A percentile compares a stretch with the other conserved stretches of the same genome.
phyloP scores from a whole-genome alignment of 2,113 vertebrate species.

The Gambusia affinis region DNA sequence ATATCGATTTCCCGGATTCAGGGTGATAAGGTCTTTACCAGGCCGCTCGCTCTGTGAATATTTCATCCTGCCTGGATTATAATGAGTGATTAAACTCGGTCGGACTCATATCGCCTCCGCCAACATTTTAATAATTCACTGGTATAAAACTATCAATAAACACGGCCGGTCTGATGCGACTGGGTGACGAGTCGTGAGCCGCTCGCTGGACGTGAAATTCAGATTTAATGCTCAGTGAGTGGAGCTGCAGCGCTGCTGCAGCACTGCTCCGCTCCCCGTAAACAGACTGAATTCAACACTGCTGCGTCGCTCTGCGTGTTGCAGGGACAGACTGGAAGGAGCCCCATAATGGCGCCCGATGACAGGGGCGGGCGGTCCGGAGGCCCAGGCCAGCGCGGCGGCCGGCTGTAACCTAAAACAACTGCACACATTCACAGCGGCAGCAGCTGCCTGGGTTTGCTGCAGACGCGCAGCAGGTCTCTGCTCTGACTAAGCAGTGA shows the following conservation, averaged over 20 bases:
- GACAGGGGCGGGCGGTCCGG: constrained; percentile 61
- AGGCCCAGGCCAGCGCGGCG: constrained; percentile 10
- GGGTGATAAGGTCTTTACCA: constrained; percentile 68
- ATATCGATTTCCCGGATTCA: constrained; percentile 67
- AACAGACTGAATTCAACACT: constrained; percentile 48
- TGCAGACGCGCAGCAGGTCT: constrained; percentile 8
- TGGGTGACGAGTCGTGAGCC: constrained; percentile 19
- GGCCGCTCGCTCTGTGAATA: constrained; percentile 50
- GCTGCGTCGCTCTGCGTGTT: constrained; percentile 35
- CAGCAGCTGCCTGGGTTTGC: constrained; percentile 45
- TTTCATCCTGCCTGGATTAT: constrained; percentile 67
- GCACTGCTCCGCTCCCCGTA: constrained; percentile 23
- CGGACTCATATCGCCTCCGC: constrained; percentile 45
- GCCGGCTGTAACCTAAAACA: constrained; percentile 59
- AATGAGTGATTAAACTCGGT: constrained; percentile 67
- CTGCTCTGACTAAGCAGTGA: constrained; percentile 55
- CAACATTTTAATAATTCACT: constrained; percentile 57
- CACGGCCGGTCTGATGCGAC: constrained; percentile 28
- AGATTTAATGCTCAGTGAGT: constrained; percentile 26
- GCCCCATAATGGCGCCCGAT: constrained; percentile 69
- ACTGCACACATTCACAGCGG: constrained; percentile 19
- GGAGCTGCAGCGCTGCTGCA: background rate
- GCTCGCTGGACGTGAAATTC: constrained; percentile 34
- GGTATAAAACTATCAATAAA: constrained; percentile 53
- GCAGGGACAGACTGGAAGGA: constrained; percentile 66